phyloP scores from a whole-genome alignment of 2,113 vertebrate species.

The Marmota flaviventris region DNA sequence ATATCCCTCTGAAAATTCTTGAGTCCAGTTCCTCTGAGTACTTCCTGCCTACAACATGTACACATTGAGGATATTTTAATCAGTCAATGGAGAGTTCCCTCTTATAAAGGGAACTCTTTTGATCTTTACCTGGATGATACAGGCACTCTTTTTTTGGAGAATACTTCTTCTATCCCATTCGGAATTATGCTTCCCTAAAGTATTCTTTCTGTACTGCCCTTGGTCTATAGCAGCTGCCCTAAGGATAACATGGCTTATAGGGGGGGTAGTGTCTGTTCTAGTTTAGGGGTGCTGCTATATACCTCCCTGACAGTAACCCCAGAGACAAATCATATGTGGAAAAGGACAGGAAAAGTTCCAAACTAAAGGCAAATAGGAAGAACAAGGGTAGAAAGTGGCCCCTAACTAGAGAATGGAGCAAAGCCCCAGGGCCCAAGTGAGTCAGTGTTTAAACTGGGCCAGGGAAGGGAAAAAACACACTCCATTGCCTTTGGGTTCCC shows the following conservation, averaged over 20 bases:
- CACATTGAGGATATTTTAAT: not conserved
- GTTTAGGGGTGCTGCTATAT: not conserved
- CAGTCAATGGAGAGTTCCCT: not conserved
- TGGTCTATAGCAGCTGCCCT: slow-evolving; percentile 48
- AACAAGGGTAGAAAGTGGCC: slow-evolving; percentile 64
- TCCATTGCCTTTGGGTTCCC: slow-evolving; percentile 58
- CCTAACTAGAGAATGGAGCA: slow-evolving; percentile 61
- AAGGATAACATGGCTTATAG: not conserved
- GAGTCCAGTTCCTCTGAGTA: not conserved
- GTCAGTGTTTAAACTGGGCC: slow-evolving; percentile 75
- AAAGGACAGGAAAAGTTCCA: slow-evolving; percentile 29
- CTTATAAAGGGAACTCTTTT: slow-evolving; percentile 9
- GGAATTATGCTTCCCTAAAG: slow-evolving; percentile 66
- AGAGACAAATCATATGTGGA: not conserved
- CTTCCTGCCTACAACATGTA: not conserved
- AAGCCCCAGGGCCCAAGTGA: slow-evolving; percentile 67
- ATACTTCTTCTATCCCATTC: slow-evolving; percentile 58
- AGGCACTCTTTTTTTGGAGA: slow-evolving; percentile 74
- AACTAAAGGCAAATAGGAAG: slow-evolving; percentile 30
- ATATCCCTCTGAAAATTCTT: slow-evolving; percentile 33
- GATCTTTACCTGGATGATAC: slow-evolving; percentile 33
- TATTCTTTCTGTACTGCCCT: slow-evolving; percentile 58
- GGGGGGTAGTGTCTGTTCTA: not conserved
- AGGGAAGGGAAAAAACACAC: slow-evolving; percentile 44
- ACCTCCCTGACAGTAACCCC: slow-evolving; percentile 9